Evolutionary conservation across 2,888 invertebrate genomes (phyloP).

Genomic region (Tineola bisselliella): DNA sequence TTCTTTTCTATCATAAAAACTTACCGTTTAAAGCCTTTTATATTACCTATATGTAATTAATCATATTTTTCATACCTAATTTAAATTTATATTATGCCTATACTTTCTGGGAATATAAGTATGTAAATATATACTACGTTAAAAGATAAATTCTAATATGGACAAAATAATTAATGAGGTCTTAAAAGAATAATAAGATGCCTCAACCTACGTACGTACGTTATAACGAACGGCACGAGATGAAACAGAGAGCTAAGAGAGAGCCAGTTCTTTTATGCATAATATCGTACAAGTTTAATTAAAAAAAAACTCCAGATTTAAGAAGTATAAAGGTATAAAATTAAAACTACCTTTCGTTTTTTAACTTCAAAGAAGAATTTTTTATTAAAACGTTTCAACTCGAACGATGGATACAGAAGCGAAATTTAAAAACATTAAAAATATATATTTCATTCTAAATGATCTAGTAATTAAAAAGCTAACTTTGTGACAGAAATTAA

Average conservation of each 20-base stretch:
- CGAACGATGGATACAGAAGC: background rate
- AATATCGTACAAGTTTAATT: constrained; percentile 7
- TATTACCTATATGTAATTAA: too few species aligned
- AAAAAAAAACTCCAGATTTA: constrained; percentile 7
- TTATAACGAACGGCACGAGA: background rate
- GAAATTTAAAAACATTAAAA: background rate
- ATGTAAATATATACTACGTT: too few species aligned
- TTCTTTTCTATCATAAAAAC: too few species aligned
- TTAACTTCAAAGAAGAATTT: background rate
- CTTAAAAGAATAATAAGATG: too few species aligned
- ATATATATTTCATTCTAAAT: constrained; percentile 7
- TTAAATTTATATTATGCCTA: too few species aligned
- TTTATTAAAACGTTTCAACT: background rate
- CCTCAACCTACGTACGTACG: too few species aligned
- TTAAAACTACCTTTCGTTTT: background rate
- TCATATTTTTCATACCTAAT: too few species aligned
- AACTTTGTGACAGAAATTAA: constrained; percentile 9
- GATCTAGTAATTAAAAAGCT: constrained; percentile 7
- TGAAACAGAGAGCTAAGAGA: background rate
- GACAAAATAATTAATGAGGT: too few species aligned
- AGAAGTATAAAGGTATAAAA: background rate
- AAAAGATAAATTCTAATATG: too few species aligned
- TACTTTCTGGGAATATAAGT: too few species aligned
- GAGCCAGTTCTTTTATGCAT: constrained; percentile 5
- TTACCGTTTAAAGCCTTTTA: too few species aligned